Base-by-base conservation (phyloP, 2,113 vertebrate genomes). In the Dinomys branickii region DNA sequence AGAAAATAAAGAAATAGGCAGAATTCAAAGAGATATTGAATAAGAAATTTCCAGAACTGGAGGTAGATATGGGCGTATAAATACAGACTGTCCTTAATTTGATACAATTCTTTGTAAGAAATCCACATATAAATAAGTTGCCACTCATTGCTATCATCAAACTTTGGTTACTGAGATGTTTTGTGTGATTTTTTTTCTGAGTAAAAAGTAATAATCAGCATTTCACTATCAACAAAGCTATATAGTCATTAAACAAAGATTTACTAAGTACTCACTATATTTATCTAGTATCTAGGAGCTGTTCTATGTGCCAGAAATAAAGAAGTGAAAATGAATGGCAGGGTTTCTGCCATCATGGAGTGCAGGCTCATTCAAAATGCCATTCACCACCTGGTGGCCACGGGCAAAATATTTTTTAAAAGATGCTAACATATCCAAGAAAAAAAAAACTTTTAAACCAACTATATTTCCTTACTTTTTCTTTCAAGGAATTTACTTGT, bases 361-460 rank as follows among this genome's bases (percentile, higher is more conserved):
- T 8, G 52, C 80, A n/a, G 13, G 52, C 83, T 95, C 44, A 89
- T 69, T 89, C 56, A 71, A 80, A 86, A 88, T 71, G 30, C 24
- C 63, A 75, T 84, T 95, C 12, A 47, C 58, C 35, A 17, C 9
- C 11, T 86, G 14, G 44, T 26, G 85, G 7, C 63, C 50, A 58
- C 7, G 10, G 28, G 6, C 38, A 80, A 93, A 38, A 26, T 67
- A 80, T 80, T 95, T 96, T 83, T 78, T 85, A 56, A 65, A 94
- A 86, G 54, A 56, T 4, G 38, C 0, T 20, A 44, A 5, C 11
- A 24, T 0, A 2, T 91, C 96, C 33, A 90, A 95, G 73, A 65
- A 85, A 90, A 92, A 63, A 61, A 93, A 80, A 30, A 16, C 63
- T 96, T 94, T 88, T 63, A 88, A 97, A 78, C 78, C 77, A 94